Evolutionary conservation across 2,888 invertebrate species (phyloP), one percentile per base, ranked within the genome.

Genomic region (Caenorhabditis virilis): DNA sequence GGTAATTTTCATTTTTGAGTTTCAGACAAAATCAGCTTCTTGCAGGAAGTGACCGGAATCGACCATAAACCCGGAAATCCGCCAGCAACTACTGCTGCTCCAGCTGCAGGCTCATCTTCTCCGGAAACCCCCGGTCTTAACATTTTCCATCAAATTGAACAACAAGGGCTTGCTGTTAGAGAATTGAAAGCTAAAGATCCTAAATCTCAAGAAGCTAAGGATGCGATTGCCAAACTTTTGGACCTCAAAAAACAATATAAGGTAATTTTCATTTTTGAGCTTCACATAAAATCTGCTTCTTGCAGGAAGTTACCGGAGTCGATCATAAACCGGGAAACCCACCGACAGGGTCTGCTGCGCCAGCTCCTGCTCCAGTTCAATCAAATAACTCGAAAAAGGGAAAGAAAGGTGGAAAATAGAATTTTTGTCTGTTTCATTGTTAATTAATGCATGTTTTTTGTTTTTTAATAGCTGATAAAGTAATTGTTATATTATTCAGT

Each of bases 241-340:
- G 86, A 87, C 15, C 84, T 92, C 1, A 93, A 93, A 84, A 86
- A 87, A 0, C 88, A 91, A 65, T 93, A 89, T 85, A 93, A 92
- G 84, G 66, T 42, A 26, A 46, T 30, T 30, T 27, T 9, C 20
- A 43, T 33, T 15, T 45, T 4, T 46, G 9, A 7, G 2, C 22
- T 5, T 51, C 41, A 13, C n/a, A 9, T 42, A 42, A 23, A 42
- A 42, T 18, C 20, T 25, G 13, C 30, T 30, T 30, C 13, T 45
- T 20, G 26, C 92, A 84, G n/a, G 85, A 86, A 7, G 80, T 86
- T 27, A 89, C 89, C 6, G 90, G 89, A 0, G 9, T 46, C 3
- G 77, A 78, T 7, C 65, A 73, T 52, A 75, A 75, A 47, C 76
- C 77, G 9, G 69, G 68, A 27, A 16, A 27, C 65, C 54, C 76